These are phyloP conservation scores for Molorchus minor DNA, from an alignment of 2,888 invertebrate species.

Conservation along the genomic window DNA sequence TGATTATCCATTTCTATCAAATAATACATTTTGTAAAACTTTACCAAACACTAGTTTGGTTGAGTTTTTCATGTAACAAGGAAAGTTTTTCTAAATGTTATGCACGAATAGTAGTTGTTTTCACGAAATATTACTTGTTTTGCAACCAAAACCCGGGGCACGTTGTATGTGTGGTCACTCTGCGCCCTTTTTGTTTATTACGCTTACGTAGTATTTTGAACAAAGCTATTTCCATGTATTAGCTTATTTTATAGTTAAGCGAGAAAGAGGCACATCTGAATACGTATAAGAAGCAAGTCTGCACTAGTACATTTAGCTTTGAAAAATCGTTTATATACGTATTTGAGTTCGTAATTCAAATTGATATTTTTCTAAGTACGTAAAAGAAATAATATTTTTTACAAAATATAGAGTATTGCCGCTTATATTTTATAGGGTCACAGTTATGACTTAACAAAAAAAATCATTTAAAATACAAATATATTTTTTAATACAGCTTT, in stretches of 20 bases:
- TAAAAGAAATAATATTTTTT: slow-evolving; percentile 16
- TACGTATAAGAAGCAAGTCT: slow-evolving; percentile 9
- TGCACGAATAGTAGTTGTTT: too few relatives aligned
- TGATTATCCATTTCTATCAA: too few relatives aligned
- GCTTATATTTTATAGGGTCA: slow-evolving; percentile 15
- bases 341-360: slow-evolving; percentile 18
- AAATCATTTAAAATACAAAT: slow-evolving; percentile 1
- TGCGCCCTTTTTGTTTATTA: slow-evolving; percentile 18
- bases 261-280: slow-evolving; percentile 17
- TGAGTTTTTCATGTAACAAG: too few relatives aligned
- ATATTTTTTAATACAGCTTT: neutral
- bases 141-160: too few relatives aligned
- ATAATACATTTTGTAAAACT: too few relatives aligned
- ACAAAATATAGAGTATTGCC: slow-evolving; percentile 13
- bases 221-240: slow-evolving; percentile 19
- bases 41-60: too few relatives aligned
- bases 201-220: slow-evolving; percentile 17
- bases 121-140: too few relatives aligned
- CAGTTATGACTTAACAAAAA: slow-evolving; percentile 8
- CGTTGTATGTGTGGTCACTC: too few relatives aligned
- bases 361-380: slow-evolving; percentile 20
- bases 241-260: slow-evolving; percentile 19
- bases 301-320: slow-evolving; percentile 22
- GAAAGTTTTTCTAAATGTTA: too few relatives aligned
- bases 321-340: slow-evolving; percentile 15